phyloP scores from a whole-genome alignment of 30 jellyfish, hydroid and myxozoan species.

The Cassiopea andromeda region DNA sequence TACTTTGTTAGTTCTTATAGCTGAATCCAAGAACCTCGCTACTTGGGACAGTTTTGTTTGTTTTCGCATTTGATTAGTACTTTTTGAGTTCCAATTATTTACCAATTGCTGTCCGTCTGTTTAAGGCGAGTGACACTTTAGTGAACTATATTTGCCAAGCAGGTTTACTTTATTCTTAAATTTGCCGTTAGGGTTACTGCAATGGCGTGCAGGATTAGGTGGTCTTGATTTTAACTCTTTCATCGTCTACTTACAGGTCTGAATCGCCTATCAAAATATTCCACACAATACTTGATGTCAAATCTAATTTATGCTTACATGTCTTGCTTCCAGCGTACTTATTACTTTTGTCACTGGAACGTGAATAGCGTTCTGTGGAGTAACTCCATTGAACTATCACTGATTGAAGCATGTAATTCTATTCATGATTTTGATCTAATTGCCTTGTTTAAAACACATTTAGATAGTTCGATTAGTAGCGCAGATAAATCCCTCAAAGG shows the following conservation, averaged over 20 bases:
- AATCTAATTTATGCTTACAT: background rate
- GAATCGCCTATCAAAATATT: background rate
- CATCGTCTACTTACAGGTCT: background rate
- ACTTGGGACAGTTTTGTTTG: background rate
- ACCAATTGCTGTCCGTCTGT: background rate
- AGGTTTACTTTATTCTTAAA: background rate
- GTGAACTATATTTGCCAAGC: background rate
- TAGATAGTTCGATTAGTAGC: background rate
- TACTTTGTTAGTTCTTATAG: too few species aligned
- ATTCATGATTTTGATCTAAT: background rate
- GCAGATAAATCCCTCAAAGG: background rate
- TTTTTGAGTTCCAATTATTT: too few species aligned
- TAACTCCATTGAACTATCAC: background rate
- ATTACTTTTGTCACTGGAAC: background rate
- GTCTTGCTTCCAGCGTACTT: background rate
- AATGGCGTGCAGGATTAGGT: background rate
- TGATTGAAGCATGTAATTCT: background rate
- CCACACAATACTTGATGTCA: background rate
- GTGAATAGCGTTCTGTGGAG: background rate
- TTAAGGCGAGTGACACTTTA: background rate
- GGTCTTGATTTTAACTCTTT: background rate
- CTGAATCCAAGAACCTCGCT: too few species aligned
- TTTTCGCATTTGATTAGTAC: background rate
- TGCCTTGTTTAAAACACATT: constrained; percentile 24
- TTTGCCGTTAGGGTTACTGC: background rate